phyloP scores from a whole-genome alignment of 2,797 vertebrate genomes.

The Lepilemur ruficaudatus region DNA sequence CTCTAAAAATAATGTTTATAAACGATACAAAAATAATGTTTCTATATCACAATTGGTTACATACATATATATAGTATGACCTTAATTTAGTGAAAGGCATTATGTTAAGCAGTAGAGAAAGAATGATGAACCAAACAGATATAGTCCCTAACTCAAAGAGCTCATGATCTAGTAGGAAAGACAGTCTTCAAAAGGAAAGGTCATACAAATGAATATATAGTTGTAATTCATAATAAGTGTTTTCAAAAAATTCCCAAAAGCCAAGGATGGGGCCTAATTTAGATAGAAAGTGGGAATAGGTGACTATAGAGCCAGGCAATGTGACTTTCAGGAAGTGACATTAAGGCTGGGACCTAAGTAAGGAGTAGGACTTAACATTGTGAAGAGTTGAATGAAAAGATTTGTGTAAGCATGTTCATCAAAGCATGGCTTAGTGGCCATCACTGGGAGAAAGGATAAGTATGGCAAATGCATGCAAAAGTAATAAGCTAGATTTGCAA shows the following conservation, averaged over 20 bases:
- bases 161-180: not conserved
- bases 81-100: not conserved
- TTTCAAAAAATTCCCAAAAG: not conserved
- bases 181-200: not conserved
- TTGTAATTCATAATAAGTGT: not conserved
- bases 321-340: not conserved
- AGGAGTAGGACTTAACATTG: not conserved
- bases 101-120: not conserved
- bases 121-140: not conserved
- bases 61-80: not conserved
- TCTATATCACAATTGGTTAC: not conserved
- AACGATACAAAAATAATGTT: not conserved
- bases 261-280: not conserved
- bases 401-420: not conserved
- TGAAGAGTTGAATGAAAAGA: not conserved
- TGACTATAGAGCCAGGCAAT: not conserved
- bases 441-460: not conserved
- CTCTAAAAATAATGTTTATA: not conserved
- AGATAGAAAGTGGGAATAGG: not conserved
- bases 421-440: not conserved
- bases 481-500: not conserved
- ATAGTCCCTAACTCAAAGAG: not conserved
- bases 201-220: not conserved
- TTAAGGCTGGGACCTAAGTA: not conserved
- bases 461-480: rapidly evolving